Percentiles rank a stretch among this genome's conserved stretches.
Conservation (phyloP, 1,140 invertebrate genomes). For the Ceratoteleas bidentatus region DNA sequence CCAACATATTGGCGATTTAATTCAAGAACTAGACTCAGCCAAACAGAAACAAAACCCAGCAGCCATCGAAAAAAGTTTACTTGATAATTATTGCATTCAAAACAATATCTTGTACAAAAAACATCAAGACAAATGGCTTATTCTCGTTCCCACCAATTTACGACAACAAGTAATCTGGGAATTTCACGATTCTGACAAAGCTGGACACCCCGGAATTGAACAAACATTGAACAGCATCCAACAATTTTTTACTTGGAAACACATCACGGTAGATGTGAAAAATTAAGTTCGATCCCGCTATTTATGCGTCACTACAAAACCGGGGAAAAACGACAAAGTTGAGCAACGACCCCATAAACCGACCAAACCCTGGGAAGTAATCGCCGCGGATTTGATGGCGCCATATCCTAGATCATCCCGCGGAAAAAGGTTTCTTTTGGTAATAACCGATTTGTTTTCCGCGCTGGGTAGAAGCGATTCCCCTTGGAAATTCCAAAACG, state of each 20-base stretch:
- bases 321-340: neutral
- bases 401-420: slow-evolving; percentile 8
- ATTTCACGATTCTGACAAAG: neutral
- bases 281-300: neutral
- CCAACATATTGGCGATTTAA: neutral
- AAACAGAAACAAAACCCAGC: neutral
- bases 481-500: neutral
- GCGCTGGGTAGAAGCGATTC: slow-evolving; percentile 42
- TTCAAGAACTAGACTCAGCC: neutral
- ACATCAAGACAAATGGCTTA: neutral
- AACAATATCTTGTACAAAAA: neutral
- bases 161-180: neutral
- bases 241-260: neutral
- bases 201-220: neutral
- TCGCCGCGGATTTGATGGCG: slow-evolving; percentile 27
- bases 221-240: neutral
- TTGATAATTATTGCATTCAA: neutral
- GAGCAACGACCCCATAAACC: slow-evolving; percentile 16
- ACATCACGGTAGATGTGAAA: neutral
- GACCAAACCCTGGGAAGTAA: slow-evolving; percentile 7
- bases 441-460: slow-evolving; percentile 43
- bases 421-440: slow-evolving; percentile 15
- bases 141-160: neutral
- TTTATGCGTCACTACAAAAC: slow-evolving; percentile 9
- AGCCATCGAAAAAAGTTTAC: neutral